These are phyloP conservation scores for Aphyosemion australe DNA, from an alignment of 2,113 vertebrate species.

Conservation along the genomic window DNA sequence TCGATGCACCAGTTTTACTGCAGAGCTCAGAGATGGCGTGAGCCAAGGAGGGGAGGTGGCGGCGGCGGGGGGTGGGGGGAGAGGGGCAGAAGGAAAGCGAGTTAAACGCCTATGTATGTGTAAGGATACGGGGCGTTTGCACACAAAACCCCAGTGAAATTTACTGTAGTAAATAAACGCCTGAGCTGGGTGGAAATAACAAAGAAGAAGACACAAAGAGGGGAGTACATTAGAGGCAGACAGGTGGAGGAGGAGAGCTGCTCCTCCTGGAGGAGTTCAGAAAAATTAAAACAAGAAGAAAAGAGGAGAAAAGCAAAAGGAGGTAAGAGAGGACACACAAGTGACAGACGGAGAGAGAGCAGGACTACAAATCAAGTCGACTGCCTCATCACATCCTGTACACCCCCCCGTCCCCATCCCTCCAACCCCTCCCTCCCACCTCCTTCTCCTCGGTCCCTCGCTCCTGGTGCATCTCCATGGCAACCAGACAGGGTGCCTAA, in stretches of 20 bases:
- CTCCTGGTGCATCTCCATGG: conserved; percentile 77
- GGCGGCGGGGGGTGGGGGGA: conserved; percentile 8
- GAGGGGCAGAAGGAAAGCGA: conserved; percentile 49
- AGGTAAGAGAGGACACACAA: conserved; percentile 39
- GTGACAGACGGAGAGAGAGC: conserved; percentile 62
- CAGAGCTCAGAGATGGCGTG: conserved; percentile 74
- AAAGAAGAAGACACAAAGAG: conserved; percentile 32
- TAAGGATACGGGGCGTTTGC: conserved; percentile 29
- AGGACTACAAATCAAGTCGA: conserved; percentile 76
- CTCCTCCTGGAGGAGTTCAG: conserved; percentile 24
- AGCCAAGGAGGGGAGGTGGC: conserved; percentile 60
- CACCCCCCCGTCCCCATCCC: conserved; percentile 58
- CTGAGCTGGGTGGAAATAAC: not conserved
- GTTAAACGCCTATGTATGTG: conserved; percentile 53
- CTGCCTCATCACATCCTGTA: conserved; percentile 76
- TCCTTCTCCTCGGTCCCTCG: conserved; percentile 54
- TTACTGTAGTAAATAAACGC: conserved; percentile 26
- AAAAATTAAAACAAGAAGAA: conserved; percentile 1
- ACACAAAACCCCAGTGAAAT: conserved; percentile 34
- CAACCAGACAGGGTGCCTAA: conserved; percentile 85
- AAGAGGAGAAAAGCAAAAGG: not conserved
- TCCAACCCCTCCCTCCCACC: conserved; percentile 26
- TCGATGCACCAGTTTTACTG: conserved; percentile 81
- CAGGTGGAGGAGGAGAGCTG: not conserved
- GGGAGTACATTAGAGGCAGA: conserved; percentile 4